Evolutionary conservation across 2,113 vertebrate species (phyloP).

Genomic region (Leptosomus discolor): DNA sequence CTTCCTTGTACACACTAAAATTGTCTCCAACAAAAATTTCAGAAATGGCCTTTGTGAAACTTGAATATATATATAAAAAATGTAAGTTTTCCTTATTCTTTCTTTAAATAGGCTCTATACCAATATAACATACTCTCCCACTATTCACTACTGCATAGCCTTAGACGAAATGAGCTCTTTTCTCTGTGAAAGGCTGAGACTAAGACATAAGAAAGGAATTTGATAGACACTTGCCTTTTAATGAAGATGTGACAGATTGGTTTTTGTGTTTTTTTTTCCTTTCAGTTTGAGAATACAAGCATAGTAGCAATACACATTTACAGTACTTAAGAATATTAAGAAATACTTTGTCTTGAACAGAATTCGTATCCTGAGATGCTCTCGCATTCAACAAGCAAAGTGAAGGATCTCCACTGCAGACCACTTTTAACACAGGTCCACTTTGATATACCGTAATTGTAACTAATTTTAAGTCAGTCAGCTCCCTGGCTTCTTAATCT

Average conservation of each 20-base stretch:
- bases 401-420: background rate
- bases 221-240: background rate
- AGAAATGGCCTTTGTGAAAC: background rate
- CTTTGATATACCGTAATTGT: background rate
- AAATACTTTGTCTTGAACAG: background rate
- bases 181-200: background rate
- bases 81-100: background rate
- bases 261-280: background rate
- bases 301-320: background rate
- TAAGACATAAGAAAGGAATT: background rate
- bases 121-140: background rate
- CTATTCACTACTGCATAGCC: background rate
- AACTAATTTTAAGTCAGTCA: conserved; percentile 19
- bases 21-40: background rate
- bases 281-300: background rate
- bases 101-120: background rate
- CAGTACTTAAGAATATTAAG: background rate
- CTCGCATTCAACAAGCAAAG: background rate
- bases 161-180: background rate
- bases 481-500: background rate
- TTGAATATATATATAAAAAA: background rate
- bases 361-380: background rate
- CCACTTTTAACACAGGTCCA: background rate
- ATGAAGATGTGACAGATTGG: background rate
- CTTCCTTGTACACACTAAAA: background rate